Conservation (phyloP, 2,888 invertebrate genomes). For the Aleiodes alternator region DNA sequence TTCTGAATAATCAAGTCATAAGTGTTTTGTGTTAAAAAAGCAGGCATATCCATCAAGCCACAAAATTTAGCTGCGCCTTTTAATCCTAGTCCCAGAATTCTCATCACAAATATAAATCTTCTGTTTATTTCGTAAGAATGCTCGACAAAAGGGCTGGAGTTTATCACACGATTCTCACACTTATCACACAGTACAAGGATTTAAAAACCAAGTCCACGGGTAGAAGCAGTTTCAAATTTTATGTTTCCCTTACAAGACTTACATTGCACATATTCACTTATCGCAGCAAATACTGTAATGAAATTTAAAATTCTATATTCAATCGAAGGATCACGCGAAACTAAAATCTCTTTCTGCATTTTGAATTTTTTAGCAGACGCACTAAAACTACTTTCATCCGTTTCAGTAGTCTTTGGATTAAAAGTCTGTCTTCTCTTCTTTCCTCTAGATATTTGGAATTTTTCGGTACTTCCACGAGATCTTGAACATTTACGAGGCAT, state of each 20-base stretch:
- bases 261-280: slow-evolving; percentile 11
- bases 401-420: slow-evolving; percentile 34
- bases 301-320: slow-evolving; percentile 33
- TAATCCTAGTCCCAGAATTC: slow-evolving; percentile 55
- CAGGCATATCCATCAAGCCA: slow-evolving; percentile 57
- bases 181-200: slow-evolving; percentile 59
- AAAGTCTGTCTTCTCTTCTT: neutral
- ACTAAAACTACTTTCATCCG: slow-evolving; percentile 35
- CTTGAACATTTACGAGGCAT: no score
- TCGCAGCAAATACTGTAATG: slow-evolving; percentile 16
- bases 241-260: slow-evolving; percentile 13
- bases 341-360: slow-evolving; percentile 7
- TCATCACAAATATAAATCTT: slow-evolving; percentile 60
- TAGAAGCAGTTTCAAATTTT: slow-evolving; percentile 47
- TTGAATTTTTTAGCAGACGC: neutral
- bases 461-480: no score
- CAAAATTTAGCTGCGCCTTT: slow-evolving; percentile 59
- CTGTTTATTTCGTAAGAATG: slow-evolving; percentile 60
- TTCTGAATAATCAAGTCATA: slow-evolving; percentile 54
- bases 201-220: slow-evolving; percentile 61
- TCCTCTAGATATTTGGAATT: no score
- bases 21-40: slow-evolving; percentile 49
- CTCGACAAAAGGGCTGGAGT: slow-evolving; percentile 53
- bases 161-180: slow-evolving; percentile 51
- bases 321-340: slow-evolving; percentile 18